A percentile compares a stretch with the other conserved stretches of the same genome.
These are phyloP conservation scores for Sinocyclocheilus anophthalmus DNA, from an alignment of 2,113 vertebrate genomes.

Conservation along the genomic window DNA sequence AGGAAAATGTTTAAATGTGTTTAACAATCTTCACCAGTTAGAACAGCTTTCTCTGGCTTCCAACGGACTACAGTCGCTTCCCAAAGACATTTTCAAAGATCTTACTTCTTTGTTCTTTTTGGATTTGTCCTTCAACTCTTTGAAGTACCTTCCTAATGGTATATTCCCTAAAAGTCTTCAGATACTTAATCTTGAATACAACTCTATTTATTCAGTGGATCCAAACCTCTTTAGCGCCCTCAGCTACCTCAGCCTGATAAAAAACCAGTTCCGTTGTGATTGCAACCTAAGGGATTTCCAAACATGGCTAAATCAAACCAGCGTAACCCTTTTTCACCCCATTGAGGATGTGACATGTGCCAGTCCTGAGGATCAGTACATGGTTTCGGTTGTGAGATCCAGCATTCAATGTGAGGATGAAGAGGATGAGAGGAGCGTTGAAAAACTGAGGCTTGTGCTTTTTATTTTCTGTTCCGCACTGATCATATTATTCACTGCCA, in stretches of 20 bases:
- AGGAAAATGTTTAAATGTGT: slow-evolving; percentile 80
- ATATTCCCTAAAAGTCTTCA: slow-evolving; percentile 78
- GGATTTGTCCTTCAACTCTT: slow-evolving; percentile 80
- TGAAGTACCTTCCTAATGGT: slow-evolving; percentile 72
- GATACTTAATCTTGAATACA: slow-evolving; percentile 77
- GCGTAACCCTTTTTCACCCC: slow-evolving; percentile 67
- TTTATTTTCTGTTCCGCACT: slow-evolving; percentile 67
- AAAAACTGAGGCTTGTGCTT: slow-evolving; percentile 70
- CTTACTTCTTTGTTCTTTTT: slow-evolving; percentile 76
- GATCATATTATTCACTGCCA: slow-evolving; percentile 50
- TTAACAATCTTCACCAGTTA: slow-evolving; percentile 76
- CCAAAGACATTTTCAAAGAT: slow-evolving; percentile 76
- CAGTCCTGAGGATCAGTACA: slow-evolving; percentile 70
- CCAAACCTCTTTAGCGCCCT: slow-evolving; percentile 76
- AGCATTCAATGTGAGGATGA: slow-evolving; percentile 62
- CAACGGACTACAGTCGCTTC: slow-evolving; percentile 81
- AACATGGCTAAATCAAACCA: slow-evolving; percentile 80
- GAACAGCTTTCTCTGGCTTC: slow-evolving; percentile 72
- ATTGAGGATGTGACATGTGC: slow-evolving; percentile 68
- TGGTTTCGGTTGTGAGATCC: slow-evolving; percentile 61
- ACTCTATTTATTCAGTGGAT: slow-evolving; percentile 81
- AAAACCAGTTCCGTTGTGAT: slow-evolving; percentile 82
- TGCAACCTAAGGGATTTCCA: slow-evolving; percentile 78
- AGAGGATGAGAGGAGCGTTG: slow-evolving; percentile 66
- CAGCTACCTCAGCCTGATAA: slow-evolving; percentile 69